A percentile compares a stretch with the other conserved stretches of the same genome.
phyloP scores from a whole-genome alignment of 2,797 vertebrate species.

The Dendrocincla tyrannina region DNA sequence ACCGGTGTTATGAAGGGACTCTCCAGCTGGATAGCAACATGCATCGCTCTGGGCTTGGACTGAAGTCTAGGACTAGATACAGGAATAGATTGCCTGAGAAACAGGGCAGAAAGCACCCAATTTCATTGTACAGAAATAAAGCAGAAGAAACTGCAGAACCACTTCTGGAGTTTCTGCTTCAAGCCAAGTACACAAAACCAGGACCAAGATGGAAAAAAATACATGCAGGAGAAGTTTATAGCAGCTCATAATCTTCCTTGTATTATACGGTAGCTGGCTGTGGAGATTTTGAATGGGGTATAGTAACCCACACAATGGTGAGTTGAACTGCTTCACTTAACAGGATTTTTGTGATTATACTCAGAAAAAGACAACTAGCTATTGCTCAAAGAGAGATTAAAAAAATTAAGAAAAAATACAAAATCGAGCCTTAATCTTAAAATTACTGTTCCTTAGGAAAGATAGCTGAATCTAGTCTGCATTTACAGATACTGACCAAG shows the following conservation, averaged over 20 bases:
- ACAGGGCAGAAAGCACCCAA: not conserved
- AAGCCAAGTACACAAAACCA: not conserved
- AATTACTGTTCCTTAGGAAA: not conserved
- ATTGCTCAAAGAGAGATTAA: not conserved
- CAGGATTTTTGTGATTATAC: not conserved
- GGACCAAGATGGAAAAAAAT: not conserved
- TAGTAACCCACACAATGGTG: not conserved
- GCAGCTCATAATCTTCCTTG: not conserved
- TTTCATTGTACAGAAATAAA: not conserved
- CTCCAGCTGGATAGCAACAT: not conserved
- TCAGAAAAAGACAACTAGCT: not conserved
- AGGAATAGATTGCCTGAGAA: not conserved
- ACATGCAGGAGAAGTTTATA: not conserved
- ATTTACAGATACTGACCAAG: not conserved
- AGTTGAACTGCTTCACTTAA: not conserved
- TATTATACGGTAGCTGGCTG: not conserved
- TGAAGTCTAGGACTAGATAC: not conserved
- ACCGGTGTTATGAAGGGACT: not conserved
- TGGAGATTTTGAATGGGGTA: not conserved
- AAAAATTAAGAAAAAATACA: not conserved
- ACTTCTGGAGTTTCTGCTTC: not conserved
- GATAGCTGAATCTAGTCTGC: not conserved
- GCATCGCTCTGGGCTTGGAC: not conserved
- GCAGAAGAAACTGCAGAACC: not conserved
- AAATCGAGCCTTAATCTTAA: not conserved